A percentile compares a stretch with the other conserved stretches of the same genome.
phyloP scores from a whole-genome alignment of 1,140 invertebrate genomes.

The Scaptomyza graminum region DNA sequence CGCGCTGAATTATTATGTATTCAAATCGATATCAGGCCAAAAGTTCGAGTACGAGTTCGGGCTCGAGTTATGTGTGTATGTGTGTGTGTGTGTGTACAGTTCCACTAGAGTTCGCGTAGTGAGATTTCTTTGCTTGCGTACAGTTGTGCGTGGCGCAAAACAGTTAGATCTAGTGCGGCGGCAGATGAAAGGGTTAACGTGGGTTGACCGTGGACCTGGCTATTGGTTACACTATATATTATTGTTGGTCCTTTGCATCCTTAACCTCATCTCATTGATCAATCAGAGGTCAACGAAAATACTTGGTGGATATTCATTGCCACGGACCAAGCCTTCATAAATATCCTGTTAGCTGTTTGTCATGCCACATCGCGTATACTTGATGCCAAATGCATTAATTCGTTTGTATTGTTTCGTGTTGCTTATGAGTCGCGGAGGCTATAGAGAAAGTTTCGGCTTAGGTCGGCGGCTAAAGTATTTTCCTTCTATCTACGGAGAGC shows the following conservation, averaged over 20 bases:
- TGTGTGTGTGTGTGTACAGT: neutral
- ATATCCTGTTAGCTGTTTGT: conserved; percentile 1
- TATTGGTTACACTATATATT: neutral
- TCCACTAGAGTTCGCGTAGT: neutral
- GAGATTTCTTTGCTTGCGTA: conserved; percentile 25
- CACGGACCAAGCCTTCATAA: no score
- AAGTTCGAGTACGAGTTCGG: conserved; percentile 15
- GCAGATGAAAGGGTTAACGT: no score
- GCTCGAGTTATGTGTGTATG: conserved; percentile 17
- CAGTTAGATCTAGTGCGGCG: neutral
- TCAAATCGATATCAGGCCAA: conserved; percentile 70
- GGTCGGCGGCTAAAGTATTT: no score
- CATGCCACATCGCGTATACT: conserved; percentile 20
- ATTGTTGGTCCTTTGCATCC: neutral
- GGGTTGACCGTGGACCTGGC: neutral
- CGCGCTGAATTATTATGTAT: conserved; percentile 76
- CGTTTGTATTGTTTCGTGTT: no score
- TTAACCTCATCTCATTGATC: no score
- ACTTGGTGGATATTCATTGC: conserved; percentile 8
- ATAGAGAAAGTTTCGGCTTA: no score
- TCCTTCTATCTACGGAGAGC: neutral
- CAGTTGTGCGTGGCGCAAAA: conserved; percentile 29
- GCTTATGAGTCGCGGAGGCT: no score
- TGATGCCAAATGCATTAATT: conserved; percentile 5
- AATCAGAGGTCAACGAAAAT: neutral